Percentiles rank a stretch among this genome's conserved stretches.
Evolutionary conservation across 2,888 invertebrate species (phyloP).

Genomic region (Heliconius aoede): DNA sequence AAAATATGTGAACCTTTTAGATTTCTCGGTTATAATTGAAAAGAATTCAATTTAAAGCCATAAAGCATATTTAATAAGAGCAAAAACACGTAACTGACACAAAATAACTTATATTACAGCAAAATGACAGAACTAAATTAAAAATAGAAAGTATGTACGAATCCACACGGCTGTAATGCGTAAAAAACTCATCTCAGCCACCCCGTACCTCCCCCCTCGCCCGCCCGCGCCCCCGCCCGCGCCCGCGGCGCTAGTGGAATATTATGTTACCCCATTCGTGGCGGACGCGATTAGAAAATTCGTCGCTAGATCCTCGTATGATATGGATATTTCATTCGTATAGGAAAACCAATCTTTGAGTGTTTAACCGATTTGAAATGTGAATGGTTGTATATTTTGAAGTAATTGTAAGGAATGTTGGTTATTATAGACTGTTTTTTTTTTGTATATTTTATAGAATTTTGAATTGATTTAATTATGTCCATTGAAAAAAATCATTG

Average conservation of each 20-base stretch:
- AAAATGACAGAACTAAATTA: conserved; percentile 17
- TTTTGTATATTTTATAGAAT: no score
- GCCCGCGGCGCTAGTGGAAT: conserved; percentile 72
- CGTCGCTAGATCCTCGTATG: conserved; percentile 60
- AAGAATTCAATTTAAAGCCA: no score
- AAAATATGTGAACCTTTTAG: no score
- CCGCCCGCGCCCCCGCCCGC: conserved; percentile 56
- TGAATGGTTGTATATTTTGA: background rate
- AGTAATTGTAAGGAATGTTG: background rate
- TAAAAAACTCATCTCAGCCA: conserved; percentile 82
- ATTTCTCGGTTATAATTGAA: no score
- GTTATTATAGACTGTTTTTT: no score
- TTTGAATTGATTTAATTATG: no score
- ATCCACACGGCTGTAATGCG: conserved; percentile 72
- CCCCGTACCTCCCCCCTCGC: conserved; percentile 55
- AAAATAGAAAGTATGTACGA: conserved; percentile 13
- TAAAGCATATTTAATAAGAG: background rate
- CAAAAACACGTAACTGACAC: background rate
- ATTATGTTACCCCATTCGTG: conserved; percentile 81
- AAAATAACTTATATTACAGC: background rate
- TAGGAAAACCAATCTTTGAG: conserved; percentile 14
- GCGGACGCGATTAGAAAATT: conserved; percentile 83
- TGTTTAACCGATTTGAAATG: conserved; percentile 18
- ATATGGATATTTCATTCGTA: conserved; percentile 36
- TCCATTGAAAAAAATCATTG: no score